These are phyloP conservation scores for Melanotaenia duboulayi DNA, from an alignment of 2,113 vertebrate genomes.

Conservation along the genomic window DNA sequence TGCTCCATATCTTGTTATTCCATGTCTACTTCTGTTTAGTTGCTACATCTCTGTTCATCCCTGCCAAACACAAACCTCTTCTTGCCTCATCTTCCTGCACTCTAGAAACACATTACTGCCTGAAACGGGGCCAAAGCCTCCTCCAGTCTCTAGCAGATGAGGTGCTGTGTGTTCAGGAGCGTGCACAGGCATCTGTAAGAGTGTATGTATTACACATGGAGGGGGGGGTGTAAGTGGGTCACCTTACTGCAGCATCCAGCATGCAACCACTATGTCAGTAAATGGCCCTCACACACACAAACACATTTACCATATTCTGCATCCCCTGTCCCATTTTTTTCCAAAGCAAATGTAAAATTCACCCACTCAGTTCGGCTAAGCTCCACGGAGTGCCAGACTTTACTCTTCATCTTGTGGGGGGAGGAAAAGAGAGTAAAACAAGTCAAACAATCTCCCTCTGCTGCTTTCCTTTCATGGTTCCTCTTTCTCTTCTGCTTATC, in stretches of 20 bases:
- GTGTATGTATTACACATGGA: constrained; percentile 30
- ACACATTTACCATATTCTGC: constrained; percentile 48
- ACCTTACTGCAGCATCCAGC: constrained; percentile 76
- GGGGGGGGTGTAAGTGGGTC: constrained; percentile 77
- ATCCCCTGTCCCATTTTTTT: constrained; percentile 5
- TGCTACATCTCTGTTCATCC: constrained; percentile 12
- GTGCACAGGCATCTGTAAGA: constrained; percentile 41
- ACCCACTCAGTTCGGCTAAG: constrained; percentile 19
- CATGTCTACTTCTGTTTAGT: constrained; percentile 1
- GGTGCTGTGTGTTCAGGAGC: constrained; percentile 47
- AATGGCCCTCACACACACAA: constrained; percentile 45
- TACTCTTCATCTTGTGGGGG: constrained; percentile 12
- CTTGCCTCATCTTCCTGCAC: constrained; percentile 29
- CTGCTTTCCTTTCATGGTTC: constrained; percentile 21
- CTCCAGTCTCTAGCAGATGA: constrained; percentile 61
- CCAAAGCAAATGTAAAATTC: constrained; percentile 37
- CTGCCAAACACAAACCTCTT: background rate
- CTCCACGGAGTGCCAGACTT: constrained; percentile 24
- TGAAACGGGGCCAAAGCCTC: constrained; percentile 80
- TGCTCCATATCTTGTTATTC: background rate
- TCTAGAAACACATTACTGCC: constrained; percentile 63
- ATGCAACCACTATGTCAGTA: constrained; percentile 62
- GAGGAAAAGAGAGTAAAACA: background rate
- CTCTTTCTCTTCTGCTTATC: constrained; percentile 25
- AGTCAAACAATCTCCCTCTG: constrained; percentile 8